Evolutionary conservation across 2,113 vertebrate species (phyloP).

Genomic region (Tupaia tana): DNA sequence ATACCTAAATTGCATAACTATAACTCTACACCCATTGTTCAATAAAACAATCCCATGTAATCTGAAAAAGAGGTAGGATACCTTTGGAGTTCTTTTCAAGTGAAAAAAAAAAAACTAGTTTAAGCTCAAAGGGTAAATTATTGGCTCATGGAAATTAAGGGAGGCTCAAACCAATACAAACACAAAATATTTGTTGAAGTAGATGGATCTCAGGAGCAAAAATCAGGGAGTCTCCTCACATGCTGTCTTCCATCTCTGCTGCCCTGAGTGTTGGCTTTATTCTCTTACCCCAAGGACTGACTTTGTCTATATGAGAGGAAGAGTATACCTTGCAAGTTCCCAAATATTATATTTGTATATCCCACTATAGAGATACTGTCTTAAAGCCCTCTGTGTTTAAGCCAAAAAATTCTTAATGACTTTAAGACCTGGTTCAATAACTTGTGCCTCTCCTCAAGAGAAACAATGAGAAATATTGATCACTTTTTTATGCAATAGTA

Average conservation of each 20-base stretch:
- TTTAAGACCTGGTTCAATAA: neutral
- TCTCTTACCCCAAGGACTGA: neutral
- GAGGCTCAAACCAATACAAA: neutral
- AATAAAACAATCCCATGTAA: neutral
- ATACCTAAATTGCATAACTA: neutral
- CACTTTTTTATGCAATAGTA: neutral
- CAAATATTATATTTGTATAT: neutral
- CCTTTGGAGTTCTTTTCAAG: neutral
- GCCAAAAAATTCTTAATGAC: neutral
- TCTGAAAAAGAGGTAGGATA: neutral
- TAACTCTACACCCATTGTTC: neutral
- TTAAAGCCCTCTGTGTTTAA: neutral
- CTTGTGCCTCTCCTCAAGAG: neutral
- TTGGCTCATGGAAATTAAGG: neutral
- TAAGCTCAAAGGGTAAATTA: neutral
- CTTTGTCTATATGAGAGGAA: neutral
- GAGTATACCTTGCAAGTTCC: neutral
- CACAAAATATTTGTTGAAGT: neutral
- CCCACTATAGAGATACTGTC: neutral
- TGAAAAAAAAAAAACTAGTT: neutral
- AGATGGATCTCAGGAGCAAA: neutral
- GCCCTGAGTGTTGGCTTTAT: neutral
- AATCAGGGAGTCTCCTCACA: neutral
- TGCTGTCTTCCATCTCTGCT: neutral
- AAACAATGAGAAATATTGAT: neutral